Evolutionary conservation across 2,888 invertebrate genomes (phyloP).

Genomic region (Cerceris ruficornis): DNA sequence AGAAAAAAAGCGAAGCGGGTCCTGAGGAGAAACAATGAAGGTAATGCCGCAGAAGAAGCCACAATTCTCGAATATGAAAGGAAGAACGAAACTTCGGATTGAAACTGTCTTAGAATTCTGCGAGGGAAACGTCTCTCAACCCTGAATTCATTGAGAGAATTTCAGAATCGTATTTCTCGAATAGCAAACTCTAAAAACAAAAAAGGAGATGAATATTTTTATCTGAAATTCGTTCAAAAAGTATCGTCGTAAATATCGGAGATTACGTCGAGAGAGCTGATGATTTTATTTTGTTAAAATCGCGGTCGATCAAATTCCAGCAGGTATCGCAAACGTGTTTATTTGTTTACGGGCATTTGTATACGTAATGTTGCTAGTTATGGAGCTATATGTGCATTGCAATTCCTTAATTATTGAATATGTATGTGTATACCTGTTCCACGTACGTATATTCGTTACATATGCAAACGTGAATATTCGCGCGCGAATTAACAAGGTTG

Average conservation of each 20-base stretch:
- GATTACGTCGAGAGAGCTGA: too few relatives aligned
- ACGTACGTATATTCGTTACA: background rate
- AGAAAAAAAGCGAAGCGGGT: background rate
- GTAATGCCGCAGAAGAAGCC: background rate
- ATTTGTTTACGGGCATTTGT: constrained; percentile 17
- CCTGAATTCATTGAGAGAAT: background rate
- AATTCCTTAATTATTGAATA: constrained; percentile 39
- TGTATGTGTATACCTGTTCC: constrained; percentile 15
- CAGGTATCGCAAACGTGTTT: too few relatives aligned
- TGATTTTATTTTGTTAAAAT: too few relatives aligned
- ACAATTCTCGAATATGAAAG: background rate
- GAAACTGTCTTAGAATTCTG: background rate
- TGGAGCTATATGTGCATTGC: constrained; percentile 5
- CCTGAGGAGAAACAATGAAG: background rate
- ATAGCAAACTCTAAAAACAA: too few relatives aligned
- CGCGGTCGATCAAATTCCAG: too few relatives aligned
- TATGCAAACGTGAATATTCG: background rate
- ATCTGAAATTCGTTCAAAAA: too few relatives aligned
- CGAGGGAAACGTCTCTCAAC: too few relatives aligned
- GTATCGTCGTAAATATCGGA: too few relatives aligned
- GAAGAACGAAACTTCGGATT: background rate
- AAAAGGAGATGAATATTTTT: too few relatives aligned
- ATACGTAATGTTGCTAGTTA: constrained; percentile 16
- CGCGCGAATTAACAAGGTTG: background rate
- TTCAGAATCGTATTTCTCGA: too few relatives aligned